phyloP scores from a whole-genome alignment of 2,113 vertebrate genomes.

The Rhineura floridana region DNA sequence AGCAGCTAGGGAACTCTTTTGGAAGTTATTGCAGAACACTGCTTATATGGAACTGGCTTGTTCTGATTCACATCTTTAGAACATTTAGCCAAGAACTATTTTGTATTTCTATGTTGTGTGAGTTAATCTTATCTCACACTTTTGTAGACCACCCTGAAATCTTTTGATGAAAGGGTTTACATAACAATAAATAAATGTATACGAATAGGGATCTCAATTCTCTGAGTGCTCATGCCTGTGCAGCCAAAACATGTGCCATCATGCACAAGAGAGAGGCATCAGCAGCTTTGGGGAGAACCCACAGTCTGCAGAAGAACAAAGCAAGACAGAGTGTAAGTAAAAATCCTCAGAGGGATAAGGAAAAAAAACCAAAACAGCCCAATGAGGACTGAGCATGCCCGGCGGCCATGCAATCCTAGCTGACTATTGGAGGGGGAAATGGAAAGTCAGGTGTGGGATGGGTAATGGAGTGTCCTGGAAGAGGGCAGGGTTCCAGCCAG shows the following conservation, averaged over 20 bases:
- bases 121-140: background rate
- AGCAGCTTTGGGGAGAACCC: too few species aligned
- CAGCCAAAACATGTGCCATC: background rate
- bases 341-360: too few species aligned
- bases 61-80: background rate
- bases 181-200: background rate
- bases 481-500: too few species aligned
- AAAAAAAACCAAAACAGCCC: too few species aligned
- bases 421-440: too few species aligned
- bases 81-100: background rate
- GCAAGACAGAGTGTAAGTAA: too few species aligned
- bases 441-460: too few species aligned
- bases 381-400: too few species aligned
- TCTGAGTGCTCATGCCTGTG: background rate
- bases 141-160: background rate
- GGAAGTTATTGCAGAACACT: background rate
- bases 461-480: too few species aligned
- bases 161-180: background rate
- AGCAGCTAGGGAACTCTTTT: background rate
- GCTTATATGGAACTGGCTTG: background rate
- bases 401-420: too few species aligned
- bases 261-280: too few species aligned
- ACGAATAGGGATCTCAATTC: background rate
- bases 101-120: background rate
- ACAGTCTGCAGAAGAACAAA: too few species aligned